Base-by-base conservation (phyloP, 2,797 vertebrate genomes). In the Bryconaethiops microstoma region DNA sequence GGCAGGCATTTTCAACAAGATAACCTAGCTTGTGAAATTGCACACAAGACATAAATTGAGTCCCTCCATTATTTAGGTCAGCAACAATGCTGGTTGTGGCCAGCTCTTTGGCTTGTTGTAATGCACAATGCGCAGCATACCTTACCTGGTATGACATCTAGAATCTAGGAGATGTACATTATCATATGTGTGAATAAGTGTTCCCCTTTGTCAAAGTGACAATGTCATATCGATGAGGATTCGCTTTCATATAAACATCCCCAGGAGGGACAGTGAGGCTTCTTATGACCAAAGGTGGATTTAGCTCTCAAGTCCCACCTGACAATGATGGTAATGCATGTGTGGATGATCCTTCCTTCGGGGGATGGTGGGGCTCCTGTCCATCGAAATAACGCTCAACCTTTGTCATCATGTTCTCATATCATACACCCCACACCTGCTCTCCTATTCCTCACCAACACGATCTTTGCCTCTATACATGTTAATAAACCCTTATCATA, bases 401-500 rank as follows among this genome's bases (percentile, higher is more conserved):
- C 10, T 80, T 78, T 83, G 85, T 88, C 86, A 87, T 89, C 55
- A 59, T 25, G 59, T 68, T 63, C 81, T 86, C 83, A 90, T 87
- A 86, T 88, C 78, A 78, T 80, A 79, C 76, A 42, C 80, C 80
- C 64, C 82, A 83, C 89, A 89, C 85, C 89, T 90, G 87, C 87
- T 85, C 83, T 88, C 81, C 71, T 62, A 68, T 21, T 76, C 52
- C 57, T 67, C 42, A 76, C 68, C 42, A 62, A 79, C 69, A 79
- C 60, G 59, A 57, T 72, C 70, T 40, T 55, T 69, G 67, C 80
- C 77, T 83, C 63, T 40, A 59, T 78, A 72, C 64, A 77, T 70
- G 52, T 85, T 82, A 76, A 79, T 78, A 80, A 81, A 81, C 59
- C 42, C 76, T 84, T 85, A 81, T 82, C 76, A 67, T 73, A 74